phyloP scores from a whole-genome alignment of 2,888 invertebrate genomes.

The Cantharis lateralis region DNA sequence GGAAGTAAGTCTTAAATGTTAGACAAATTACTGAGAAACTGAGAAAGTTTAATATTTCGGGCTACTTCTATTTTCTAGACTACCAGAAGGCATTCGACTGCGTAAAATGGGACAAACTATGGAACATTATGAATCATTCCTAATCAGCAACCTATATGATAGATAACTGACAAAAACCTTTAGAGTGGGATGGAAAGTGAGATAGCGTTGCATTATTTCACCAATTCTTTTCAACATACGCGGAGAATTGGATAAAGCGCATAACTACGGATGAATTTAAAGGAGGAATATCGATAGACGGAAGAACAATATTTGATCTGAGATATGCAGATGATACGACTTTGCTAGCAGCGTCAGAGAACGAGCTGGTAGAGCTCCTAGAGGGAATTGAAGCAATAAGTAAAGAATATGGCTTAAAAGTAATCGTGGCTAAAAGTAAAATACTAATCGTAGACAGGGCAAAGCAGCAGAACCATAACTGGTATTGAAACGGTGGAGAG shows the following conservation, averaged over 20 bases:
- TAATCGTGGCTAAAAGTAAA: conserved; percentile 5
- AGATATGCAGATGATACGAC: conserved; percentile 12
- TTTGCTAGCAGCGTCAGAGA: conserved; percentile 4
- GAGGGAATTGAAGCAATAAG: background rate
- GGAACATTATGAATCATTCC: background rate
- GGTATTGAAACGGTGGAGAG: no score
- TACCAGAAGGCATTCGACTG: background rate
- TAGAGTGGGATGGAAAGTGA: background rate
- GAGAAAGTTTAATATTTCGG: conserved; percentile 6
- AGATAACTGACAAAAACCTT: background rate
- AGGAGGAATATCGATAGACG: background rate
- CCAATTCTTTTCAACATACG: conserved; percentile 1
- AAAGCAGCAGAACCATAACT: background rate
- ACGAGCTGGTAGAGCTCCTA: conserved; percentile 1
- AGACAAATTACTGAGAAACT: conserved; percentile 10
- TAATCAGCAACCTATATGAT: background rate
- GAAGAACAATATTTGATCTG: conserved; percentile 5
- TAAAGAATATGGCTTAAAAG: background rate
- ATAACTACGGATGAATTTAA: background rate
- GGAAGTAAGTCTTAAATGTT: conserved; percentile 10
- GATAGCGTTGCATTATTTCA: conserved; percentile 2
- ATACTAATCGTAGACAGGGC: conserved; percentile 6
- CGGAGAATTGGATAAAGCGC: background rate
- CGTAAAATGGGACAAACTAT: no score
- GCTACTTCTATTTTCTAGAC: conserved; percentile 5